Percentiles rank a stretch among this genome's conserved stretches.
Evolutionary conservation across 2,888 invertebrate species (phyloP).

Genomic region (Acanthosepion pharaonis): DNA sequence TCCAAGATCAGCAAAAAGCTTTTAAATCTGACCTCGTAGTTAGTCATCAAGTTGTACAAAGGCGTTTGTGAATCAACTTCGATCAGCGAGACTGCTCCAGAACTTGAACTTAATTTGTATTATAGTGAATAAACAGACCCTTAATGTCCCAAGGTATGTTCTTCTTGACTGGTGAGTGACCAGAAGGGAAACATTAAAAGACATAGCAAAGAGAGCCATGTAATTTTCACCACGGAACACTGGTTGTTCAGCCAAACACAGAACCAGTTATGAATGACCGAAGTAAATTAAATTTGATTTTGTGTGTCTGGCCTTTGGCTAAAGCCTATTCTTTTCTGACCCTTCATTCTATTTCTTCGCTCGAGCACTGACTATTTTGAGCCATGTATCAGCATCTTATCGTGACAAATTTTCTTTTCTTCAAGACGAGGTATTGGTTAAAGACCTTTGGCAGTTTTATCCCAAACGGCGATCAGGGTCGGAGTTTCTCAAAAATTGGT

Average conservation of each 20-base stretch:
- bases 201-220: not conserved
- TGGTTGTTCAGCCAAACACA: not conserved
- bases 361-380: not conserved
- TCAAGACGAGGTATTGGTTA: too few species aligned
- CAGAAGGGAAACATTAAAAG: not conserved
- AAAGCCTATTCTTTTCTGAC: not conserved
- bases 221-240: not conserved
- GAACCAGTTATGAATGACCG: not conserved
- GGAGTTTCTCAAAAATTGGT: not conserved
- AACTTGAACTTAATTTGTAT: not conserved
- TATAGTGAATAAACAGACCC: not conserved
- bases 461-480: not conserved
- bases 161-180: not conserved
- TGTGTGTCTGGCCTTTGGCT: not conserved
- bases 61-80: not conserved
- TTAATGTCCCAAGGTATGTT: not conserved
- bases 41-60: not conserved
- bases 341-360: not conserved
- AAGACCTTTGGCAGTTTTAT: not conserved
- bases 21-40: not conserved
- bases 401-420: not conserved
- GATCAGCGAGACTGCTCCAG: not conserved
- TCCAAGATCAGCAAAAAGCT: not conserved
- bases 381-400: not conserved
- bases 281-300: constrained; percentile 33